These are phyloP conservation scores for Lophius piscatorius DNA, from an alignment of 2,113 vertebrate genomes.

Conservation along the genomic window DNA sequence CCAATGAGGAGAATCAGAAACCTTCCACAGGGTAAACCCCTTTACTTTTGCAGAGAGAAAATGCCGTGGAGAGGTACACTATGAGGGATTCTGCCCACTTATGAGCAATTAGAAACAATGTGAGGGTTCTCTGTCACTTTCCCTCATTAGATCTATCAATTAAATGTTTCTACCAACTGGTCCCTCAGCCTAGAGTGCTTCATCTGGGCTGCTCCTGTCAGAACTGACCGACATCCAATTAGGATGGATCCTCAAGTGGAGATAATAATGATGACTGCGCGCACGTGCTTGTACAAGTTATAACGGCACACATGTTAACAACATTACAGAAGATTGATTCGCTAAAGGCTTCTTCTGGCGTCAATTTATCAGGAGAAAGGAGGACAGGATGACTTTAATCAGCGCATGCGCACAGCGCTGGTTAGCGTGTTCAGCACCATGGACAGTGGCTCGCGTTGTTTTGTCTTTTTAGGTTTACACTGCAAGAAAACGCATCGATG, in stretches of 20 bases:
- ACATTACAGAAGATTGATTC: neutral
- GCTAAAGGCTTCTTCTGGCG: neutral
- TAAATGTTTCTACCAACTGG: conserved; percentile 55
- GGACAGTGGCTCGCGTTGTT: conserved; percentile 23
- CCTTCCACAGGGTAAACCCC: too few species aligned
- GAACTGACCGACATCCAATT: conserved; percentile 70
- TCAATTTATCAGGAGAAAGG: neutral
- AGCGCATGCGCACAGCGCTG: conserved; percentile 9
- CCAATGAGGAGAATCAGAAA: neutral
- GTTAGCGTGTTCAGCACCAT: conserved; percentile 35
- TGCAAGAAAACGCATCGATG: neutral
- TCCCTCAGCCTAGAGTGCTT: conserved; percentile 37
- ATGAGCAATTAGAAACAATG: conserved; percentile 30
- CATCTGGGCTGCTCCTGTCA: conserved; percentile 51
- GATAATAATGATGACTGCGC: neutral
- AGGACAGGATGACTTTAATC: neutral
- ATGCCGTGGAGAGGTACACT: too few species aligned
- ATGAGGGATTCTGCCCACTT: neutral
- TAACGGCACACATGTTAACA: neutral
- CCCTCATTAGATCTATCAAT: conserved; percentile 28
- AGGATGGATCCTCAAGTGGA: conserved; percentile 56
- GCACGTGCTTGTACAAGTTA: too few species aligned
- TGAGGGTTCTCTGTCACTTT: conserved; percentile 19
- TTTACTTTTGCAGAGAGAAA: too few species aligned
- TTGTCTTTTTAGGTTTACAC: neutral